A percentile compares a stretch with the other conserved stretches of the same genome.
Evolutionary conservation across 2,888 invertebrate species (phyloP).

Genomic region (Drosophila barbarae): DNA sequence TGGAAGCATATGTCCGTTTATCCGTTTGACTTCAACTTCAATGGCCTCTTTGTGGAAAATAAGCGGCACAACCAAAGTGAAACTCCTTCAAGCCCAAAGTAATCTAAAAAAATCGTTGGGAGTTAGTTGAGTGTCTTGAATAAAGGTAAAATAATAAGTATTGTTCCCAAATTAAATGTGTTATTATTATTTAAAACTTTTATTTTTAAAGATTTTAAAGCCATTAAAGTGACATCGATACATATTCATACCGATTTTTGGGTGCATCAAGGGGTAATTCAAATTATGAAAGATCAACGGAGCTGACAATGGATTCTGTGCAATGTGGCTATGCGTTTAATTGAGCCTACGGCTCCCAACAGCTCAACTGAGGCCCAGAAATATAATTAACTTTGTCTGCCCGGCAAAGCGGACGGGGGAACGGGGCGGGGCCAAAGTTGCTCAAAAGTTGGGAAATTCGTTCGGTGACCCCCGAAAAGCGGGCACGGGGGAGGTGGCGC

Average conservation of each 20-base stretch:
- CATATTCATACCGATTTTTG: neutral
- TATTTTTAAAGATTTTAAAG: neutral
- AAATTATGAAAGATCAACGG: neutral
- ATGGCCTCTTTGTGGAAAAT: constrained; percentile 44
- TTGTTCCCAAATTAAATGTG: neutral
- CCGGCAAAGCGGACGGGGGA: constrained; percentile 3
- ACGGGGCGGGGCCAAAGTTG: constrained; percentile 39
- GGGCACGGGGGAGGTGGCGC: constrained; percentile 7
- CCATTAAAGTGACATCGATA: neutral
- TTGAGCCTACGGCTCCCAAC: constrained; percentile 46
- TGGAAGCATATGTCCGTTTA: constrained; percentile 28
- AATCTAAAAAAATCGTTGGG: too few species aligned
- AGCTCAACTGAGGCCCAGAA: constrained; percentile 54
- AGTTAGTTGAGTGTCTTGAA: neutral
- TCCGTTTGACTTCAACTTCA: constrained; percentile 41
- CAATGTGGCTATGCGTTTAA: constrained; percentile 46
- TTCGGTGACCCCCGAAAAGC: constrained; percentile 33
- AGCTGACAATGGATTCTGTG: constrained; percentile 2
- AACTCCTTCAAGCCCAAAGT: neutral
- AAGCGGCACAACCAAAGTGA: constrained; percentile 12
- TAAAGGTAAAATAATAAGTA: neutral
- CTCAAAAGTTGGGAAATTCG: constrained; percentile 38
- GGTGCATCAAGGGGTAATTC: neutral
- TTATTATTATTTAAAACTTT: neutral
- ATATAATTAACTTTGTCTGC: constrained; percentile 71